phyloP scores from a whole-genome alignment of 2,888 invertebrate genomes.

The Lypha dubia region DNA sequence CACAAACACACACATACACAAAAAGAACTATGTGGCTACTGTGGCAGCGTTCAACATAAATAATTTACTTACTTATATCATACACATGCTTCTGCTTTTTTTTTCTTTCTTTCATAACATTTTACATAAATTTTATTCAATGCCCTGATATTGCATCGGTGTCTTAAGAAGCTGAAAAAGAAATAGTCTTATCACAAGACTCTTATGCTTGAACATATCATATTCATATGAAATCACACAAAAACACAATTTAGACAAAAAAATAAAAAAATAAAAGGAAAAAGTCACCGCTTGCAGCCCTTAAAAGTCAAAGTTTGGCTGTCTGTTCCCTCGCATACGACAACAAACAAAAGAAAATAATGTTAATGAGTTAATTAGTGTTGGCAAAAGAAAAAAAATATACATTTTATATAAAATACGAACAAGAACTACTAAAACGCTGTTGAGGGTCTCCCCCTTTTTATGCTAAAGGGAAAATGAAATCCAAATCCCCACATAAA shows the following conservation, averaged over 20 bases:
- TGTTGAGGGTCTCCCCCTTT: constrained; percentile 78
- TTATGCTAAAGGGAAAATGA: constrained; percentile 65
- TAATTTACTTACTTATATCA: constrained; percentile 22
- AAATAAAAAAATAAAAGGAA: background rate
- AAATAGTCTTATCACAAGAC: background rate
- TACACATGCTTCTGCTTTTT: background rate
- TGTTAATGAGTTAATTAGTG: constrained; percentile 83
- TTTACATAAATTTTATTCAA: constrained; percentile 49
- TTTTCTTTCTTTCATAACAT: constrained; percentile 5
- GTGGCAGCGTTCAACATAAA: background rate
- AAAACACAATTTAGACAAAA: constrained; percentile 25
- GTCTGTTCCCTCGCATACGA: constrained; percentile 1
- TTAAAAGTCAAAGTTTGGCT: constrained; percentile 52
- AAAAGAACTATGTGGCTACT: background rate
- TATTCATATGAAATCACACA: background rate
- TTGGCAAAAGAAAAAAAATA: constrained; percentile 74
- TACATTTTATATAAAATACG: constrained; percentile 3
- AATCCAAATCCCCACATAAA: constrained; percentile 33
- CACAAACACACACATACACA: background rate
- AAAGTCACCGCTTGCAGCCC: constrained; percentile 51
- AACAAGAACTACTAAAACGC: constrained; percentile 64
- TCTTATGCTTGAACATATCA: too few relatives aligned
- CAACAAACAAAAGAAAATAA: constrained; percentile 32
- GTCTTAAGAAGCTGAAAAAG: constrained; percentile 27
- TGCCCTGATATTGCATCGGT: constrained; percentile 30